Base-by-base conservation (phyloP, 1,140 invertebrate genomes). In the Samia ricini region DNA sequence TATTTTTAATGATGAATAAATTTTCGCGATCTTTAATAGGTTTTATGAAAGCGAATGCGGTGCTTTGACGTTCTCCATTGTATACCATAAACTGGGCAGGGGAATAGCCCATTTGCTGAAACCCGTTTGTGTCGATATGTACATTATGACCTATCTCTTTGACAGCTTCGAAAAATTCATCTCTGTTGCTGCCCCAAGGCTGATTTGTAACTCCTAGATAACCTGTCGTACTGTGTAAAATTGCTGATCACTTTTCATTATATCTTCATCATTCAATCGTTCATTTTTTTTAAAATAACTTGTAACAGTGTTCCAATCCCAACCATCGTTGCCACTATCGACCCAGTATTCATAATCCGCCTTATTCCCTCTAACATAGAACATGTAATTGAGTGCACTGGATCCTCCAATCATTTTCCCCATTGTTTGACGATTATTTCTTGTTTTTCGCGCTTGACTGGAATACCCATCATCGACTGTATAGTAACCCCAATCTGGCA, bases 361-460 rank as follows among this genome's bases (percentile, higher is more conserved):
- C 64, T 87, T 92, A 82, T 94, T 92, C 29, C 95, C 97, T 64
- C 97, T 90, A 0, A 97, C 95, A 80, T 98, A 98, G 0, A 97
- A 92, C 98, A 99, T 98, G 69, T 97, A 98, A 77, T 99, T 98
- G 0, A 98, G 88, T 0, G 96, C 95, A 23, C 95, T 96, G 0
- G 95, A 96, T 0, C 98, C 97, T 2, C 97, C 97, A 0, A 97
- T 80, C 0, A 96, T 95, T 69, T 95, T 96, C 0, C 95, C 95
- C 22, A 94, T 64, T 18, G n/a, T 51, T 8, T 55, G 60, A 4
- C 51, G 92, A 72, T 95, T 95, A 0, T 92, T 91, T 1, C 91
- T 91, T 7, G 91, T 89, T 18, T 87, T 90, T 65, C 94, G 64
- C 0, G 91, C 92, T 19, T 93, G 84, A 66, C 94, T 95, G 6